These are phyloP conservation scores for Oxyruncus cristatus DNA, from an alignment of 2,113 vertebrate genomes.

Conservation along the genomic window DNA sequence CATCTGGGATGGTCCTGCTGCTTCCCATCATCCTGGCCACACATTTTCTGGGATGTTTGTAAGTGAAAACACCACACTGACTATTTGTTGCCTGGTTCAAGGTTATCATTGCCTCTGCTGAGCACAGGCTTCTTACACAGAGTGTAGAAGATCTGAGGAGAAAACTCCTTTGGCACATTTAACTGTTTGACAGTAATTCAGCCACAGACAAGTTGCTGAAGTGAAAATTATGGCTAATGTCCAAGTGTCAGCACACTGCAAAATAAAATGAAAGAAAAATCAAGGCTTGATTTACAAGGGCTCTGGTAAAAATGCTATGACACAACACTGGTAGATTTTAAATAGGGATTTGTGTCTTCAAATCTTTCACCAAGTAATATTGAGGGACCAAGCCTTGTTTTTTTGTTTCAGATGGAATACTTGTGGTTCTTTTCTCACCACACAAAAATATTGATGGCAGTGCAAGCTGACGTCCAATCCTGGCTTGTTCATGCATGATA, in stretches of 20 bases:
- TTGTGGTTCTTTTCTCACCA: neutral
- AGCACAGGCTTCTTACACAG: neutral
- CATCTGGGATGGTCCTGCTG: neutral
- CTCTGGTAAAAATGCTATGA: neutral
- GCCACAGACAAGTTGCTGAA: neutral
- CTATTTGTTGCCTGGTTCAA: neutral
- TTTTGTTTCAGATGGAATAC: neutral
- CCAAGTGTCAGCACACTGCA: neutral
- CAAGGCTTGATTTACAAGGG: neutral
- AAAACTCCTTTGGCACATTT: neutral
- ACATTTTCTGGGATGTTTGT: neutral
- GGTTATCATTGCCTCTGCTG: neutral
- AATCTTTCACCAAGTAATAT: neutral
- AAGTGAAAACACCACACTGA: neutral
- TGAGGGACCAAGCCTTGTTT: neutral
- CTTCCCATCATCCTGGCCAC: neutral
- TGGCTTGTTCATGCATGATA: neutral
- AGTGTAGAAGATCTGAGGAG: neutral
- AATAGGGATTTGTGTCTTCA: neutral
- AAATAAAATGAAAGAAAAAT: constrained; percentile 9
- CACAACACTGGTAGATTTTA: neutral
- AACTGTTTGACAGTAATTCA: neutral
- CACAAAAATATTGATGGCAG: neutral
- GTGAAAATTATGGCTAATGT: constrained; percentile 10
- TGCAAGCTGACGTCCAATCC: neutral